Evolutionary conservation across 2,888 invertebrate species (phyloP), one percentile per base, ranked within the genome.

Genomic region (Stictocephala bisonia): DNA sequence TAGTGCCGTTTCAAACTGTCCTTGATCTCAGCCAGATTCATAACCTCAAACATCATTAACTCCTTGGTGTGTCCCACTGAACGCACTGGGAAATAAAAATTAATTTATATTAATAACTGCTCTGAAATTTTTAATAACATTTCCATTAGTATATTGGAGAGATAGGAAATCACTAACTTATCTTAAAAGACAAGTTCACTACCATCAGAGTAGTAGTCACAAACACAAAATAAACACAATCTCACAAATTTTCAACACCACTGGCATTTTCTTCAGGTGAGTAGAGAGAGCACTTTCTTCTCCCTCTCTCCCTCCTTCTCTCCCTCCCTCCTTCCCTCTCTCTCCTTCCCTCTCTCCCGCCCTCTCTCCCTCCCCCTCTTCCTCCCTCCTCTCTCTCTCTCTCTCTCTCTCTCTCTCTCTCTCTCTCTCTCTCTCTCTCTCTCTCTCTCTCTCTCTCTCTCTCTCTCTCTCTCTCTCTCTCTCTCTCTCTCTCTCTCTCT

Each of bases 21-120:
- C 6, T 1, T 13, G 2, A 74, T 31, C 15, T 72, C 72, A 11
- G 41, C 20, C 6, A 31, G 2, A 22, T 72, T 60, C 66, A 67
- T 74, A 40, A 69, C 24, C 41, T 77, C 76, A 11, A 51, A 9
- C 72, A 75, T 68, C n/a, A 75, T 74, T 3, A 76, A 31, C 41
- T 77, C 74, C 7, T 68, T 68, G 11, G 76, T 74, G 71, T 74
- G 74, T 20, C 73, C 74, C 41, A 74, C 66, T 1, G 75, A 24
- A 9, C 76, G 77, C 1, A 70, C 77, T 77, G 31, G 2, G 48
- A 51, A 20, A 51, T 64, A 18, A 29, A 48, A 44, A 11, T n/a
- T n/a, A n/a, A n/a, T n/a, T n/a, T n/a, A n/a, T n/a, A n/a, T n/a
- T n/a, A n/a, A n/a, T n/a, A n/a, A n/a, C n/a, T n/a, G n/a, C n/a